Evolutionary conservation across 2,113 vertebrate species (phyloP), one percentile per base, ranked within the genome.

Genomic region (Rafetus swinhoei): DNA sequence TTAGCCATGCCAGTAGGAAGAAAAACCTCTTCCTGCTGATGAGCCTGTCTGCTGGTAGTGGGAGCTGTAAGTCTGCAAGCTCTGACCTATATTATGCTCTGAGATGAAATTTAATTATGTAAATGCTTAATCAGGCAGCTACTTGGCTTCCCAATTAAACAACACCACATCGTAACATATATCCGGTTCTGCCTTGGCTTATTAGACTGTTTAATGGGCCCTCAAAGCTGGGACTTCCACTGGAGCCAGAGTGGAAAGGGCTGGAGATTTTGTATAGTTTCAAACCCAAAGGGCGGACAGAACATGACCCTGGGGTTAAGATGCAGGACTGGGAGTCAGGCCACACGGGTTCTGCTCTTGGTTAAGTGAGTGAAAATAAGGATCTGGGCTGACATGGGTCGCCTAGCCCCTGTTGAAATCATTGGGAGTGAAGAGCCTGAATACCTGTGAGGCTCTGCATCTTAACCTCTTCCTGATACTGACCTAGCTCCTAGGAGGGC

Each of bases 121-220:
- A 53, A 60, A 81, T 60, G 88, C 0, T 92, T 95, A 95, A 96
- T 93, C 96, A 95, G 91, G 88, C 93, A 21, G 89, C 88, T 24
- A 4, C 53, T 90, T 35, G 2, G 13, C 62, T 87, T 81, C 74
- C 92, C 95, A 93, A 94, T 94, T 93, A 97, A 93, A 56, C n/a
- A 50, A 5, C 14, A 39, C 83, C 2, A 2, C 15, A 55, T 65
- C 90, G 84, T 87, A 50, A 95, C 93, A 80, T 1, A 32, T 45
- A 3, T 1, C 19, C 25, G 84, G 74, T 81, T 92, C 90, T 95
- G 27, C 81, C 93, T 56, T 19, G 86, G 92, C 86, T 95, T 59
- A 1, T 85, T 94, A 14, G 45, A 1, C 55, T 80, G 4, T 79
- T 86, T 59, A 95, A 69, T 90, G 90, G 91, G 79, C 81, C 90